phyloP scores from a whole-genome alignment of 2,888 invertebrate genomes.

The Oeneis ivallda region DNA sequence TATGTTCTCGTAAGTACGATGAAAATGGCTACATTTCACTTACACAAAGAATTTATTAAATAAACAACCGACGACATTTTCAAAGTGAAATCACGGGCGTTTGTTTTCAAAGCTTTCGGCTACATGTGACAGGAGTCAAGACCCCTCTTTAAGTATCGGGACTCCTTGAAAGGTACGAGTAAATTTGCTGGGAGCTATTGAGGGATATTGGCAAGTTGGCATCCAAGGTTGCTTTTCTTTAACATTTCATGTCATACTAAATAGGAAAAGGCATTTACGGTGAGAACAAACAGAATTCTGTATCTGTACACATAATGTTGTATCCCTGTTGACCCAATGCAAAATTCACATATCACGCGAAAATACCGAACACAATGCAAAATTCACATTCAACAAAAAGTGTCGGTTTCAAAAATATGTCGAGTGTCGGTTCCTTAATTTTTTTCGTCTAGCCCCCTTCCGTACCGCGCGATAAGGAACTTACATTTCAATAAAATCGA shows the following conservation, averaged over 20 bases:
- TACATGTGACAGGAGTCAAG: constrained; percentile 36
- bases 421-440: no score
- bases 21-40: no score
- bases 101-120: constrained; percentile 25
- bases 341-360: no score
- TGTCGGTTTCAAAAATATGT: no score
- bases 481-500: no score
- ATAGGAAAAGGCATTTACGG: constrained; percentile 3
- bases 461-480: no score
- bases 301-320: background rate
- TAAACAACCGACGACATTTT: constrained; percentile 8
- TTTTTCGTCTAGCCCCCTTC: no score
- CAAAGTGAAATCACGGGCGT: constrained; percentile 20
- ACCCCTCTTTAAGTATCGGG: constrained; percentile 40
- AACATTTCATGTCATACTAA: constrained; percentile 15
- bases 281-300: background rate
- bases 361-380: no score
- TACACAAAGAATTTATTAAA: constrained; percentile 6
- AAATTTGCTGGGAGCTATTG: constrained; percentile 28
- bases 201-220: constrained; percentile 33
- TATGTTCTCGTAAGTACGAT: no score
- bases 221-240: constrained; percentile 19
- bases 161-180: constrained; percentile 36
- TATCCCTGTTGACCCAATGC: no score
- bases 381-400: no score